Conservation (phyloP, 2,113 vertebrate genomes). For the Heteronetta atricapilla region DNA sequence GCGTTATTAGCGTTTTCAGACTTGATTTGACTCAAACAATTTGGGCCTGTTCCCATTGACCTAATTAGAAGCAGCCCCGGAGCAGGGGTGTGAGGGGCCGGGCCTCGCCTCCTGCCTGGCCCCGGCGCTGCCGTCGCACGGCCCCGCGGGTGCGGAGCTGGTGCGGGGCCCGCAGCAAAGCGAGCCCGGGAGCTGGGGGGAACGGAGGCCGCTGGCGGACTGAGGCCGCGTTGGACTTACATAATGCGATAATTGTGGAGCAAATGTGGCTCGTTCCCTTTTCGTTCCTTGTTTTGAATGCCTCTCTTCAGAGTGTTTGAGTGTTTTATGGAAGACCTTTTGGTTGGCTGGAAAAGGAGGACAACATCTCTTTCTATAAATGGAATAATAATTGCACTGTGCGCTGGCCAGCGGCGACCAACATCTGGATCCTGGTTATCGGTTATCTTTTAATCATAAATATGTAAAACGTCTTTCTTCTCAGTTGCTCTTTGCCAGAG, state of each 20-base stretch:
- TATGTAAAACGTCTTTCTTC: neutral
- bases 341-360: constrained; percentile 19
- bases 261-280: neutral
- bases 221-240: neutral
- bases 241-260: constrained; percentile 49
- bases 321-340: constrained; percentile 37
- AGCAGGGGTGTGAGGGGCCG: neutral
- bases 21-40: neutral
- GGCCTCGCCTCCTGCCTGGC: neutral
- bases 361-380: constrained; percentile 45
- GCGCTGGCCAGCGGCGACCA: neutral
- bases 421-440: constrained; percentile 57
- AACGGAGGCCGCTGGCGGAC: neutral
- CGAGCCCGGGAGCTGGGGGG: neutral
- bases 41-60: neutral
- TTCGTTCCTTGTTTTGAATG: constrained; percentile 52
- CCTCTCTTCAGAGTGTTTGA: constrained; percentile 32
- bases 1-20: neutral
- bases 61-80: neutral
- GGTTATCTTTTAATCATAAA: constrained; percentile 37
- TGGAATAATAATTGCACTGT: constrained; percentile 61
- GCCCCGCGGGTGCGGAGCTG: neutral
- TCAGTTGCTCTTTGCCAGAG: constrained; percentile 23
- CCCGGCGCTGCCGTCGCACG: neutral
- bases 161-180: fast-evolving